Percentiles rank a stretch among this genome's conserved stretches.
Evolutionary conservation across 2,113 vertebrate genomes (phyloP).

Genomic region (Falco punctatus): DNA sequence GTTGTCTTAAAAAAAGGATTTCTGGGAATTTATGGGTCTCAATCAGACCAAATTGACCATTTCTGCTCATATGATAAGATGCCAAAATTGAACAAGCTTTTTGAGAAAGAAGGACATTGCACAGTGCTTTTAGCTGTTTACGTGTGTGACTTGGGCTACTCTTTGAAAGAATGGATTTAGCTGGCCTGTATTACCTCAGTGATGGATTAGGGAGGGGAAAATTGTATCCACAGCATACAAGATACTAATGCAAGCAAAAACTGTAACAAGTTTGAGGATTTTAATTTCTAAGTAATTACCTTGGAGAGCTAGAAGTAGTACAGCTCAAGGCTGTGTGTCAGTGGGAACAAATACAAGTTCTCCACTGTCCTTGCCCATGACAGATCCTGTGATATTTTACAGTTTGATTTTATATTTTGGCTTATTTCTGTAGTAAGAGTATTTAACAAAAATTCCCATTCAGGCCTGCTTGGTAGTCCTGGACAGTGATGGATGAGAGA

Average conservation of each 20-base stretch:
- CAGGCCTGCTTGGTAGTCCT: neutral
- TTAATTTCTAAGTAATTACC: neutral
- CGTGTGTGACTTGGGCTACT: neutral
- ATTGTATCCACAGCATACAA: neutral
- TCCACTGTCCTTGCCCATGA: neutral
- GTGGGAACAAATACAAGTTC: neutral
- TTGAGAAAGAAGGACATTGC: neutral
- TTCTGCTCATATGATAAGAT: neutral
- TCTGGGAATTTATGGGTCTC: slow-evolving; percentile 6
- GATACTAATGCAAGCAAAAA: neutral
- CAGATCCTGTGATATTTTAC: neutral
- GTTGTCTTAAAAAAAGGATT: neutral
- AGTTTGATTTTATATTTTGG: neutral
- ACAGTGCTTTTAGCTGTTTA: neutral
- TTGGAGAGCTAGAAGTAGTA: neutral
- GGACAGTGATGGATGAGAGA: neutral
- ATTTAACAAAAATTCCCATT: neutral
- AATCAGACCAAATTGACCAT: neutral
- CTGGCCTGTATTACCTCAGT: neutral
- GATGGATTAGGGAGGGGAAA: neutral
- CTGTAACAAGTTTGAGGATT: neutral
- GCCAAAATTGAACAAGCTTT: neutral
- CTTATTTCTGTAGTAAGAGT: neutral
- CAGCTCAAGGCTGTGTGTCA: neutral
- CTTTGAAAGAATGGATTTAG: neutral